A percentile compares a stretch with the other conserved stretches of the same genome.
phyloP scores from a whole-genome alignment of 1,140 invertebrate genomes.

The Aphaenogaster floridana region DNA sequence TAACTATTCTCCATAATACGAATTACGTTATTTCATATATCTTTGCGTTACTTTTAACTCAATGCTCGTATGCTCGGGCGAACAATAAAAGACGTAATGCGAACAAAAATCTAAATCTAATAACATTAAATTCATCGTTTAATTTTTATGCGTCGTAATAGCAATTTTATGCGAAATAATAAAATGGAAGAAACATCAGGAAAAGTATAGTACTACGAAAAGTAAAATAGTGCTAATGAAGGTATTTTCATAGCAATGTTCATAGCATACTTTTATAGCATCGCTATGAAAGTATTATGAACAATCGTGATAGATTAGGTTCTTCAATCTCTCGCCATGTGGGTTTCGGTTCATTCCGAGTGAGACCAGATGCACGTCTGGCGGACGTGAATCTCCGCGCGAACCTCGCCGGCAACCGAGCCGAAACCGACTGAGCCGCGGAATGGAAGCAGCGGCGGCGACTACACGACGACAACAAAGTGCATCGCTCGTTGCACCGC shows the following conservation, averaged over 20 bases:
- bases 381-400: slow-evolving; percentile 8
- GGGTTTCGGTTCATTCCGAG: neutral
- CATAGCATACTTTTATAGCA: neutral
- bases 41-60: neutral
- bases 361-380: slow-evolving; percentile 6
- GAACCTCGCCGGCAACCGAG: slow-evolving; percentile 74
- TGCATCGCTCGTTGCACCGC: slow-evolving; percentile 74
- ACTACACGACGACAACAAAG: slow-evolving; percentile 67
- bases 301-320: neutral
- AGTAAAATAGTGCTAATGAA: neutral
- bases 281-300: neutral
- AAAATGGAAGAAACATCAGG: no score
- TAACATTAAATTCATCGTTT: neutral
- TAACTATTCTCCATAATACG: neutral
- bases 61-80: neutral
- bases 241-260: neutral
- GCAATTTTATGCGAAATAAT: no score
- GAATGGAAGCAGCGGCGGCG: slow-evolving; percentile 76
- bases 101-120: neutral
- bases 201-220: neutral
- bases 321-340: neutral
- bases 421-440: slow-evolving; percentile 76
- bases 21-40: neutral
- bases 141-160: neutral
- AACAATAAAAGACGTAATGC: neutral